Evolutionary conservation across 2,797 vertebrate genomes (phyloP).

Genomic region (Sebastolobus alascanus): DNA sequence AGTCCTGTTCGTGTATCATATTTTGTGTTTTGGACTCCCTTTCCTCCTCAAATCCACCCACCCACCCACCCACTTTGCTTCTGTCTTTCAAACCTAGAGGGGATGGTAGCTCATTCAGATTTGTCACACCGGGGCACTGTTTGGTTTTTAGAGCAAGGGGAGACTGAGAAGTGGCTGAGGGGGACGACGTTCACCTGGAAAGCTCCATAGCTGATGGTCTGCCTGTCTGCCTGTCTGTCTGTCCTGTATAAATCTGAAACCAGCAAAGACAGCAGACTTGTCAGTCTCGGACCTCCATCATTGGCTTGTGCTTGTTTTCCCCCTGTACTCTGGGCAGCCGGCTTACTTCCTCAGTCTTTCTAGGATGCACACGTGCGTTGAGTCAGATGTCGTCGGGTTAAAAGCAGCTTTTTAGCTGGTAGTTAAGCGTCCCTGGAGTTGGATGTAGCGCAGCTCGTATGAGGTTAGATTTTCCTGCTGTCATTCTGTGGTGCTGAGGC

Average conservation of each 20-base stretch:
- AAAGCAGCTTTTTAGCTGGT: slow-evolving; percentile 54
- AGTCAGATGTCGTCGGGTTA: slow-evolving; percentile 29
- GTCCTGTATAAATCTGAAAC: slow-evolving; percentile 82
- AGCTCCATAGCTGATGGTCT: slow-evolving; percentile 59
- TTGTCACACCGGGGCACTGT: slow-evolving; percentile 51
- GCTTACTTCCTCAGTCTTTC: slow-evolving; percentile 31
- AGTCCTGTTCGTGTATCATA: slow-evolving; percentile 86
- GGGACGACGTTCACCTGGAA: slow-evolving; percentile 36
- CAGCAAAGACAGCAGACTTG: slow-evolving; percentile 81
- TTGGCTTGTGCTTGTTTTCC: slow-evolving; percentile 44
- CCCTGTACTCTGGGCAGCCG: slow-evolving; percentile 32
- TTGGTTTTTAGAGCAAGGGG: slow-evolving; percentile 47
- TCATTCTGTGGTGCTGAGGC: slow-evolving; percentile 84
- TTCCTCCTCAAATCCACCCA: slow-evolving; percentile 47
- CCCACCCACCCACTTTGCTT: slow-evolving; percentile 55
- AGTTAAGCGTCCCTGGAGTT: slow-evolving; percentile 36
- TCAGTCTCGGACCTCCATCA: slow-evolving; percentile 64
- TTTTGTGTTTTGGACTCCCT: slow-evolving; percentile 78
- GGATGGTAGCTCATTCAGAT: slow-evolving; percentile 75
- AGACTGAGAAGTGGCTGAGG: slow-evolving; percentile 30
- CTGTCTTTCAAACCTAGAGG: slow-evolving; percentile 56
- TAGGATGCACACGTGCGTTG: slow-evolving; percentile 8
- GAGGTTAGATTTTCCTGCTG: slow-evolving; percentile 70
- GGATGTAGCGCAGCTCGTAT: slow-evolving; percentile 52
- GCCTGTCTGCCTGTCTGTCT: slow-evolving; percentile 72